phyloP scores from a whole-genome alignment of 1,140 invertebrate species.

The Brachionus asplanchnoidis region DNA sequence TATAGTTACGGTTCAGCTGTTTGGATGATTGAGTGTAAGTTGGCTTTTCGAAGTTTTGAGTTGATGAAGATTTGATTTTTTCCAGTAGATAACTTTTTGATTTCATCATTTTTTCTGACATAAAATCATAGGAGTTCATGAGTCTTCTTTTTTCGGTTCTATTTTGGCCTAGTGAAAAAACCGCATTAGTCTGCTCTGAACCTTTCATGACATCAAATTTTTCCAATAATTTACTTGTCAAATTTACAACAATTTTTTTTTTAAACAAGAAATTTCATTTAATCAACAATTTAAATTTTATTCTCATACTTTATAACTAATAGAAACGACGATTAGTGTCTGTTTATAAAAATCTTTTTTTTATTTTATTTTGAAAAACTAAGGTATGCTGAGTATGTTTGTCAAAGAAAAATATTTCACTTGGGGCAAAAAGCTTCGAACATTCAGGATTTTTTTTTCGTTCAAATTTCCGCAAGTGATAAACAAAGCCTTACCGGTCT shows the following conservation, averaged over 20 bases:
- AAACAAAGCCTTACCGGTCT: conserved; percentile 1
- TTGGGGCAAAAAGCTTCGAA: not conserved
- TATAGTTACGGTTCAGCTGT: not conserved
- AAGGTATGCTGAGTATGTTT: conserved; percentile 19
- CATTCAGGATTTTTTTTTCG: not conserved
- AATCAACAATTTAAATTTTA: not conserved
- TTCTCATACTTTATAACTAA: not conserved
- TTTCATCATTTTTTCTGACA: not conserved
- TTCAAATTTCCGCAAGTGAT: not conserved
- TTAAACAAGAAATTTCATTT: not conserved
- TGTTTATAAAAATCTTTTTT: conserved; percentile 23
- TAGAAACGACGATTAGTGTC: conserved; percentile 18
- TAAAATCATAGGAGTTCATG: not conserved
- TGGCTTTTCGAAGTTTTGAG: not conserved
- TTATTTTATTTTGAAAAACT: not conserved
- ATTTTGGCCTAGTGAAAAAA: not conserved
- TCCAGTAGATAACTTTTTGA: not conserved
- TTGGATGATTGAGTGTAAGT: not conserved
- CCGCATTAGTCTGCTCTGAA: not conserved
- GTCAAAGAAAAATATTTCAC: not conserved
- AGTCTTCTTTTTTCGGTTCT: not conserved
- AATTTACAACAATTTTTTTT: not conserved
- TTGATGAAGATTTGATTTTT: conserved; percentile 2
- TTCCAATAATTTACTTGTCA: not conserved
- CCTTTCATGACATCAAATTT: conserved; percentile 1